Evolutionary conservation across 2,888 invertebrate species (phyloP).

Genomic region (Scaptomyza parva): DNA sequence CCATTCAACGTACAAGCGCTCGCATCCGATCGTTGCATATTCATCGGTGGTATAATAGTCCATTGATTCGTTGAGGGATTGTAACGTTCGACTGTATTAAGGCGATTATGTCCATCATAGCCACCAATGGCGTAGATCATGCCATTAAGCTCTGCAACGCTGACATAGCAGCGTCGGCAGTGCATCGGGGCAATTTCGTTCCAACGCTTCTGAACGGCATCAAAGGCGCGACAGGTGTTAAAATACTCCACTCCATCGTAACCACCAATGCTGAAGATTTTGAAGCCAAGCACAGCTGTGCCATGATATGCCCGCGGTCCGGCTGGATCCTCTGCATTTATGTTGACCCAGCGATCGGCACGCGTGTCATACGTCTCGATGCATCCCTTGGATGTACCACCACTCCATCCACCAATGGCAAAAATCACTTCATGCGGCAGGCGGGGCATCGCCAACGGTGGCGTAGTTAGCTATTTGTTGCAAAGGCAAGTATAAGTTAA

Average conservation of each 20-base stretch:
- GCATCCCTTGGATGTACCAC: slow-evolving; percentile 86
- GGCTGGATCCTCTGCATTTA: slow-evolving; percentile 90
- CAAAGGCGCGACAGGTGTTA: slow-evolving; percentile 94
- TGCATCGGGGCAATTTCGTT: slow-evolving; percentile 96
- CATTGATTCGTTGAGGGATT: slow-evolving; percentile 94
- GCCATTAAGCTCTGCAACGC: slow-evolving; percentile 91
- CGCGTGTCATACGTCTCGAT: slow-evolving; percentile 96
- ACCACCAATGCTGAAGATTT: slow-evolving; percentile 96
- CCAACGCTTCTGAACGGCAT: slow-evolving; percentile 94
- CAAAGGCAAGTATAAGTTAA: slow-evolving; percentile 58
- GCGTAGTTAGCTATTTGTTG: slow-evolving; percentile 87
- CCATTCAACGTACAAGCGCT: slow-evolving; percentile 94
- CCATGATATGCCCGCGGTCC: slow-evolving; percentile 97
- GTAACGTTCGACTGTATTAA: slow-evolving; percentile 94
- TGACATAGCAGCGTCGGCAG: slow-evolving; percentile 93
- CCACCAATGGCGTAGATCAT: slow-evolving; percentile 95
- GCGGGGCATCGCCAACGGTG: slow-evolving; percentile 92
- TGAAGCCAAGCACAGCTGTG: slow-evolving; percentile 93
- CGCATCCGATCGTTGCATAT: slow-evolving; percentile 94
- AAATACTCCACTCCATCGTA: slow-evolving; percentile 94
- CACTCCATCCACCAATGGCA: slow-evolving; percentile 92
- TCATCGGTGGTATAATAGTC: slow-evolving; percentile 95
- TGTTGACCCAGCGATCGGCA: slow-evolving; percentile 93
- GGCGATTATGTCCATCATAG: slow-evolving; percentile 93
- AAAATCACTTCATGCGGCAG: slow-evolving; percentile 96